Evolutionary conservation across 2,888 invertebrate genomes (phyloP).

Genomic region (Cerastoderma edule): DNA sequence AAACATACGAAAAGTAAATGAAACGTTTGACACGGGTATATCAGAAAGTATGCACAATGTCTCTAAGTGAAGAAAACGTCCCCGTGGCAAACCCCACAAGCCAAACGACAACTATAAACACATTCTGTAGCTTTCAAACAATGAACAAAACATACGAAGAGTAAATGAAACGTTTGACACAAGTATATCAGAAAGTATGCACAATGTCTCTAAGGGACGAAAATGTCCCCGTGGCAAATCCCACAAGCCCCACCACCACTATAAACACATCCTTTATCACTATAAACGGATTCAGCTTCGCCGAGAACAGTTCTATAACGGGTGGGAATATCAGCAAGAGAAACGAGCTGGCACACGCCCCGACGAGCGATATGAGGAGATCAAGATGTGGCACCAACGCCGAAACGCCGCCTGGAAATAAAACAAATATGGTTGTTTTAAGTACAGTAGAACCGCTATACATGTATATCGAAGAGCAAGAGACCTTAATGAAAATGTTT

Average conservation of each 20-base stretch:
- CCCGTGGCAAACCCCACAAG: slow-evolving; percentile 92
- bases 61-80: slow-evolving; percentile 84
- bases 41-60: slow-evolving; percentile 77
- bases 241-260: slow-evolving; percentile 90
- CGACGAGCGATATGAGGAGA: slow-evolving; percentile 82
- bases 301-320: slow-evolving; percentile 78
- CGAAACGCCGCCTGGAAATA: slow-evolving; percentile 77
- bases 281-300: slow-evolving; percentile 43
- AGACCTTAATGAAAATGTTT: not conserved
- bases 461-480: not conserved
- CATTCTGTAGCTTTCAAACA: no score
- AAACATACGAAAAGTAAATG: slow-evolving; percentile 53
- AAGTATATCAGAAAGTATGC: slow-evolving; percentile 58
- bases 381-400: slow-evolving; percentile 81
- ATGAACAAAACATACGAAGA: no score
- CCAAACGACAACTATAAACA: slow-evolving; percentile 90
- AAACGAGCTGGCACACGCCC: slow-evolving; percentile 81
- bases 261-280: slow-evolving; percentile 91
- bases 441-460: not conserved
- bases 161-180: slow-evolving; percentile 68
- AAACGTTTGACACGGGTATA: slow-evolving; percentile 90
- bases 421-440: not conserved
- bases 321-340: slow-evolving; percentile 83
- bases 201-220: slow-evolving; percentile 72
- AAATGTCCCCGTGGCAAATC: slow-evolving; percentile 91